Conservation (phyloP, 2,797 vertebrate genomes). For the Synanceia verrucosa region DNA sequence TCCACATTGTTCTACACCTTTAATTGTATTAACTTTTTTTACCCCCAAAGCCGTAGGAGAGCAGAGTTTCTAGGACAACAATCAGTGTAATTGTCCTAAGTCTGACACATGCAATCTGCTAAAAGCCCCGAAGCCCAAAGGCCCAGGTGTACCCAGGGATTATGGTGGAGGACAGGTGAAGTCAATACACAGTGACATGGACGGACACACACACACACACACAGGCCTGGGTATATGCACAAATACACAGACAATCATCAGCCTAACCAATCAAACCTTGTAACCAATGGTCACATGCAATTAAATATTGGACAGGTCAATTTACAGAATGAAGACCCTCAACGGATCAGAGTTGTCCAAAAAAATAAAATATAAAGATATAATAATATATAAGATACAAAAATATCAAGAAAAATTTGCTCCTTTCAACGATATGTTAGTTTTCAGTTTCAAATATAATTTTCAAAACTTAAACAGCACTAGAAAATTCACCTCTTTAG, state of each 20-base stretch:
- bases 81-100: constrained; percentile 83
- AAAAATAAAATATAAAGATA: too few relatives aligned
- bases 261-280: not conserved
- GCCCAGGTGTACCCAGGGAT: constrained; percentile 80
- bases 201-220: not conserved
- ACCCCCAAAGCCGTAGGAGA: constrained; percentile 48
- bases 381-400: too few relatives aligned
- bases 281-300: not conserved
- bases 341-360: too few relatives aligned
- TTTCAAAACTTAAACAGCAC: not conserved
- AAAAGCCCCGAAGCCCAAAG: constrained; percentile 80
- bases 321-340: not conserved
- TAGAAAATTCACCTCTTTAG: too few relatives aligned
- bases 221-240: not conserved
- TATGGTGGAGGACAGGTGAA: constrained; percentile 81
- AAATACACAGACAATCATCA: not conserved
- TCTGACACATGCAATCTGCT: constrained; percentile 84
- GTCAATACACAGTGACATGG: constrained; percentile 53
- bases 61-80: constrained; percentile 80
- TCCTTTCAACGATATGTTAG: not conserved
- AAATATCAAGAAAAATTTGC: not conserved
- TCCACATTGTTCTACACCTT: constrained; percentile 72
- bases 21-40: constrained; percentile 72
- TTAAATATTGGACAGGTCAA: not conserved
- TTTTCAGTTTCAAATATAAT: not conserved